These are phyloP conservation scores for Chymomyza amoena DNA, from an alignment of 2,888 invertebrate genomes.

Conservation along the genomic window DNA sequence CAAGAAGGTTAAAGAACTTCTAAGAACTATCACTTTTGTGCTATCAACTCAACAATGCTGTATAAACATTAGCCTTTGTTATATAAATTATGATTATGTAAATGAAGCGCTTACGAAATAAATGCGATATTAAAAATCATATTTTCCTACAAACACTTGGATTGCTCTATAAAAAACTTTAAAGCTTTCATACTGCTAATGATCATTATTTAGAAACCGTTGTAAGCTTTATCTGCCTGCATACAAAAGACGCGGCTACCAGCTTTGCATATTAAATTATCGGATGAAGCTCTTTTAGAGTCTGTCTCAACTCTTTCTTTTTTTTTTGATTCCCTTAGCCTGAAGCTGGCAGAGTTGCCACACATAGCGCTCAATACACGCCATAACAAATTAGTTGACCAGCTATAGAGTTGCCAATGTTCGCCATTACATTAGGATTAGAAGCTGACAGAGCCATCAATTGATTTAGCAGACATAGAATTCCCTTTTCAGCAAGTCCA, in stretches of 20 bases:
- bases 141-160: neutral
- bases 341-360: neutral
- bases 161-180: neutral
- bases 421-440: neutral
- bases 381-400: neutral
- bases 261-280: neutral
- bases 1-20: neutral
- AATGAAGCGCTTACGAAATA: neutral
- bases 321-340: neutral
- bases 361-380: too few relatives aligned
- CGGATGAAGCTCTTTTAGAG: neutral
- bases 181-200: neutral
- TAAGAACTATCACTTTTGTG: neutral
- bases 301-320: neutral
- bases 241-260: neutral
- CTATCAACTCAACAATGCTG: too few relatives aligned
- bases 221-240: too few relatives aligned
- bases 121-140: neutral
- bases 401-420: neutral
- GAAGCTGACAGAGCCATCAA: slow-evolving; percentile 12
- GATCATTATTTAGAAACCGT: too few relatives aligned
- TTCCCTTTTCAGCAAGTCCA: neutral
- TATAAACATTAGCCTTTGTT: neutral
- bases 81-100: neutral
- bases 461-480: slow-evolving; percentile 18